A percentile compares a stretch with the other conserved stretches of the same genome.
Conservation (phyloP, 2,797 vertebrate genomes). For the Kryptolebias ocellatus region DNA sequence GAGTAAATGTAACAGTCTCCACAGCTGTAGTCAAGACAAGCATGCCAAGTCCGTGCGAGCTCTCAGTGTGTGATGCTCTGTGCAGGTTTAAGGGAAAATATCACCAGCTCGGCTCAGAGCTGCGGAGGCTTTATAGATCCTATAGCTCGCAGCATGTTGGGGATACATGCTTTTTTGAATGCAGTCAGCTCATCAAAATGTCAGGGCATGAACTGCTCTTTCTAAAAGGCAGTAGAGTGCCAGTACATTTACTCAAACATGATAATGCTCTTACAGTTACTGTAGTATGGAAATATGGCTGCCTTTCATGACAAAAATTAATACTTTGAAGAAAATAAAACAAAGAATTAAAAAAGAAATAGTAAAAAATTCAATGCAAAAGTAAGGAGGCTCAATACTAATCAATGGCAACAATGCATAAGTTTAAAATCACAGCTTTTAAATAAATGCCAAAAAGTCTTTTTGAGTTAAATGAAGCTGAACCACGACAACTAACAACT, state of each 20-base stretch:
- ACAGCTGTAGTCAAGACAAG: conserved; percentile 2
- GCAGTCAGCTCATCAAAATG: conserved; percentile 33
- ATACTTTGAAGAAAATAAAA: neutral
- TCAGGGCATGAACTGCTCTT: conserved; percentile 29
- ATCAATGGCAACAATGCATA: neutral
- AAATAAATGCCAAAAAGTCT: neutral
- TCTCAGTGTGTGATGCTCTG: neutral
- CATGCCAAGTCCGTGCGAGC: neutral
- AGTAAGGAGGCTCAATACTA: too few relatives aligned
- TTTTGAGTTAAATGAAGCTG: neutral
- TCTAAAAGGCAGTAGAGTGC: conserved; percentile 13
- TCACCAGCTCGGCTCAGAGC: neutral
- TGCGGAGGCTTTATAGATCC: conserved; percentile 32
- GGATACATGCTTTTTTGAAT: conserved; percentile 28
- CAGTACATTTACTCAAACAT: conserved; percentile 9
- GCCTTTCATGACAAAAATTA: neutral
- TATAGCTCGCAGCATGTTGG: conserved; percentile 12
- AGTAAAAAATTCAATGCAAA: neutral
- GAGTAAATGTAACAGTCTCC: conserved; percentile 2
- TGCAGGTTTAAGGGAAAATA: neutral
- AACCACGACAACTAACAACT: neutral
- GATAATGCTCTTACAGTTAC: neutral
- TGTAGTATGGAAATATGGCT: neutral
- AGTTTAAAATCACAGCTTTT: neutral
- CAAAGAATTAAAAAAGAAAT: neutral